Evolutionary conservation across 2,888 invertebrate genomes (phyloP).

Genomic region (Campopleginae sp.): DNA sequence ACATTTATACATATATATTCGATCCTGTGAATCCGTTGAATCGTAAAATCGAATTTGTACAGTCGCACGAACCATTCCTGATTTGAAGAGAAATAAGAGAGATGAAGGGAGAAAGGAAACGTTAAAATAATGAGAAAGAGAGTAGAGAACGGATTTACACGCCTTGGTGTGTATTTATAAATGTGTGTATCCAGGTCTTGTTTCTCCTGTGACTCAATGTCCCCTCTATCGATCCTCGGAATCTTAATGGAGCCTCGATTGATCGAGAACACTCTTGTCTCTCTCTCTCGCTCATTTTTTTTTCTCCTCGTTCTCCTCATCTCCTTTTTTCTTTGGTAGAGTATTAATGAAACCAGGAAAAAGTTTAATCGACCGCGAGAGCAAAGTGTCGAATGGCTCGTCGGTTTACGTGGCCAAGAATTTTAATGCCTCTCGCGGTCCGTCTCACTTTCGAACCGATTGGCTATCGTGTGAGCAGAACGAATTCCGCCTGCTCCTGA

Average conservation of each 20-base stretch:
- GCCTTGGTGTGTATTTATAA: neutral
- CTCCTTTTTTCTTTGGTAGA: constrained; percentile 11
- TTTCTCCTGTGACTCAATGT: constrained; percentile 56
- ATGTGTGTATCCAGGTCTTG: constrained; percentile 35
- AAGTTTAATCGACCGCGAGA: constrained; percentile 62
- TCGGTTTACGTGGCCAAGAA: constrained; percentile 56
- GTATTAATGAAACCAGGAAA: constrained; percentile 65
- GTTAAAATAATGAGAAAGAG: constrained; percentile 21
- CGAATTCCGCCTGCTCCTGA: neutral
- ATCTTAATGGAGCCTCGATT: constrained; percentile 68
- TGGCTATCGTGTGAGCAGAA: constrained; percentile 9
- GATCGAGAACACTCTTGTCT: constrained; percentile 63
- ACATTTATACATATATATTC: neutral
- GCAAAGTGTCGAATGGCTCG: constrained; percentile 63
- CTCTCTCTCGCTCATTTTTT: constrained; percentile 12
- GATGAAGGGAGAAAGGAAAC: constrained; percentile 21
- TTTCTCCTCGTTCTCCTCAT: neutral
- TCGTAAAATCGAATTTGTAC: constrained; percentile 66
- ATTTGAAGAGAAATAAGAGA: constrained; percentile 47
- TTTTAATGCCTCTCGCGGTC: constrained; percentile 46
- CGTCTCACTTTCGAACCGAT: neutral
- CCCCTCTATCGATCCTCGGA: constrained; percentile 63
- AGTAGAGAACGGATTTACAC: constrained; percentile 36
- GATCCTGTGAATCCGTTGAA: constrained; percentile 53
- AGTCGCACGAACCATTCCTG: constrained; percentile 59